phyloP scores from a whole-genome alignment of 1,140 invertebrate species.

The Caenorhabditis latens region DNA sequence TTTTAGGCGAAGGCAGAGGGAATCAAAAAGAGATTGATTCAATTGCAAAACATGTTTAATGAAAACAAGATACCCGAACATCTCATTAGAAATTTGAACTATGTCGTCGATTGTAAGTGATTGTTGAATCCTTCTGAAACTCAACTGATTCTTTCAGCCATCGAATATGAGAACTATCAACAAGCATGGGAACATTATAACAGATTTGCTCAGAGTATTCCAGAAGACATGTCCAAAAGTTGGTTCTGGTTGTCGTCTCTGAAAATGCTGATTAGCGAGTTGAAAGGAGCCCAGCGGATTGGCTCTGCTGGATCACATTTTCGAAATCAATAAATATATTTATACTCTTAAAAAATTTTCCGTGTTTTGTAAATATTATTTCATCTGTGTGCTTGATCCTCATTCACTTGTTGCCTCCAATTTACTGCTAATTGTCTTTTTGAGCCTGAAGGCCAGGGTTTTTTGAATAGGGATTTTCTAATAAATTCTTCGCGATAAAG shows the following conservation, averaged over 20 bases:
- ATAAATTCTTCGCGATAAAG: too few species aligned
- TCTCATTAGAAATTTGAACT: not conserved
- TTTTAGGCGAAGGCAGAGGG: constrained; percentile 36
- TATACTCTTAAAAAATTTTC: not conserved
- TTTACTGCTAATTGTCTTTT: too few species aligned
- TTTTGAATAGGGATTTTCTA: too few species aligned
- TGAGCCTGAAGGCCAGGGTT: too few species aligned
- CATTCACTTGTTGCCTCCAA: too few species aligned
- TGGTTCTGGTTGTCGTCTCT: constrained; percentile 27
- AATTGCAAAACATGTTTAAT: not conserved
- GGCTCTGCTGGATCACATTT: constrained; percentile 35
- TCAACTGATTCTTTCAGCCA: not conserved
- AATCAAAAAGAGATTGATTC: not conserved
- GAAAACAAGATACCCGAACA: not conserved
- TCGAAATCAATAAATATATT: not conserved
- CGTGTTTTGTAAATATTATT: constrained; percentile 21
- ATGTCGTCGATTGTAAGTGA: constrained; percentile 33
- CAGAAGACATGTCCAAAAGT: not conserved
- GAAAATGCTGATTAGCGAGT: constrained; percentile 9
- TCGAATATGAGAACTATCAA: constrained; percentile 44
- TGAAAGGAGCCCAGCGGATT: not conserved
- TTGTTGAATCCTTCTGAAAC: not conserved
- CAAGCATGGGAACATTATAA: constrained; percentile 8
- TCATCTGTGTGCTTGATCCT: not conserved
- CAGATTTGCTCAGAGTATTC: not conserved